Evolutionary conservation across 1,140 invertebrate genomes (phyloP).

Genomic region (Dendroctonus valens): DNA sequence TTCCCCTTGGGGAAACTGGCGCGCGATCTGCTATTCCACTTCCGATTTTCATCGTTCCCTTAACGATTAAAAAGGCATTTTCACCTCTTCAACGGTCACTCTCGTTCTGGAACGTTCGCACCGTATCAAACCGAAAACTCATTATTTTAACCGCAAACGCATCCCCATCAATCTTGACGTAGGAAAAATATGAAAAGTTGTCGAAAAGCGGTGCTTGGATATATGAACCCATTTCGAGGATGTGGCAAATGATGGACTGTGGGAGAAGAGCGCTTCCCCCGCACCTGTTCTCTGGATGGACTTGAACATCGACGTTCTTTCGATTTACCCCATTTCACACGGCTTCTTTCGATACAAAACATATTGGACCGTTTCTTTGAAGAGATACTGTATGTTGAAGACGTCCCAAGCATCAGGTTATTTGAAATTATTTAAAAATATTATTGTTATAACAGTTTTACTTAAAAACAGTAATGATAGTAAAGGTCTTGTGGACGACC

Average conservation of each 20-base stretch:
- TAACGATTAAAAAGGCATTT: no score
- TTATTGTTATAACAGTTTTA: no score
- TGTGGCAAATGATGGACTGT: conserved; percentile 33
- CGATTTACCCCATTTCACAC: conserved; percentile 9
- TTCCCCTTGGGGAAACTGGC: background rate
- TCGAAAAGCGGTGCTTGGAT: conserved; percentile 32
- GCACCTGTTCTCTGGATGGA: conserved; percentile 28
- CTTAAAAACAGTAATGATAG: no score
- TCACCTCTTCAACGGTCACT: no score
- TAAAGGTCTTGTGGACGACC: no score
- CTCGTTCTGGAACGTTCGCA: no score
- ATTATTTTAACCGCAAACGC: conserved; percentile 22
- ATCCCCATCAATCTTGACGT: conserved; percentile 15
- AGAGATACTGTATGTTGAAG: no score
- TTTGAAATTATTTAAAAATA: no score
- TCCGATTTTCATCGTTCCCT: no score
- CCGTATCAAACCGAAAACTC: background rate
- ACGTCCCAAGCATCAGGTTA: no score
- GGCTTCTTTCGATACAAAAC: conserved; percentile 22
- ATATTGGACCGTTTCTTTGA: conserved; percentile 12
- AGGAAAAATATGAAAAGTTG: conserved; percentile 32
- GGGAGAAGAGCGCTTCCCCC: conserved; percentile 16
- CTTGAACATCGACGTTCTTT: conserved; percentile 19
- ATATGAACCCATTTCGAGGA: conserved; percentile 32
- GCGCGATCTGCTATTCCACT: background rate